phyloP scores from a whole-genome alignment of 2,797 vertebrate genomes.

The Sebastes minor region DNA sequence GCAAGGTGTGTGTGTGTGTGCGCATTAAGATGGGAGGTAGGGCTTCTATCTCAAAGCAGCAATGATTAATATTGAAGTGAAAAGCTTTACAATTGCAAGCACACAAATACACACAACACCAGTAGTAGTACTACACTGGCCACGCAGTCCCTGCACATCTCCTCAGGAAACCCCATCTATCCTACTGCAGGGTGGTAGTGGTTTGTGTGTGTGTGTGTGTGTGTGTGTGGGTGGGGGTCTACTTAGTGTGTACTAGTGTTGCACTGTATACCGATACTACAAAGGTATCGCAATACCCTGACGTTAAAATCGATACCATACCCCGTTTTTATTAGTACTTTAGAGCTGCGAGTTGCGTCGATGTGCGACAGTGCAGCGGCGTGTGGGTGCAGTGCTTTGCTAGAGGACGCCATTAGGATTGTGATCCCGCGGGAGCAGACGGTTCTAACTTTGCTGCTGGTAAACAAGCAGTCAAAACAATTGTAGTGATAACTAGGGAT shows the following conservation, averaged over 20 bases:
- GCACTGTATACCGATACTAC: too few species aligned
- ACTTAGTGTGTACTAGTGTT: too few species aligned
- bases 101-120: neutral
- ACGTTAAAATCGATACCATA: neutral
- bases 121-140: neutral
- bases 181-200: neutral
- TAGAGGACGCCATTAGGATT: too few species aligned
- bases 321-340: neutral
- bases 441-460: too few species aligned
- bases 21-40: conserved; percentile 10
- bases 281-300: too few species aligned
- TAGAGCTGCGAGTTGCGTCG: too few species aligned
- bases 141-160: conserved; percentile 17
- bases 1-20: conserved; percentile 20
- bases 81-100: neutral
- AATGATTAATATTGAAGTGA: conserved; percentile 47
- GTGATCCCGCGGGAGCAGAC: too few species aligned
- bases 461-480: too few species aligned
- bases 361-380: too few species aligned
- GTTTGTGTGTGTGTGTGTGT: neutral
- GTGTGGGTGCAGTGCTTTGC: too few species aligned
- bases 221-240: neutral
- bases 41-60: conserved; percentile 11
- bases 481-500: too few species aligned
- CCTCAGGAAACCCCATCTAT: conserved; percentile 40